Percentiles rank a stretch among this genome's conserved stretches.
phyloP scores from a whole-genome alignment of 2,888 invertebrate species.

The Drosophila siamana region DNA sequence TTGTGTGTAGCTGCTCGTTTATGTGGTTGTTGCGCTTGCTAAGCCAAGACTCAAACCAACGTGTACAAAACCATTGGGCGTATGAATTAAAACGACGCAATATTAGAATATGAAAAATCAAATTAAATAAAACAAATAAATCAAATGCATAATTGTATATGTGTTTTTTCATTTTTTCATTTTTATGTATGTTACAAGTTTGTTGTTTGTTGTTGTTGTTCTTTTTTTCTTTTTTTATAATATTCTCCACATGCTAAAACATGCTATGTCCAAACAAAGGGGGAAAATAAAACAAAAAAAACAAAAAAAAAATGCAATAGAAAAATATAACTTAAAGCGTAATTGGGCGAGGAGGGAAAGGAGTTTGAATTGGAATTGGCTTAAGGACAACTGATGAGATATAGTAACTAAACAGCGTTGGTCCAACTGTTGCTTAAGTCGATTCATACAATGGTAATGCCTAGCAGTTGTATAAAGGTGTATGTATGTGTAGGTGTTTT shows the following conservation, averaged over 20 bases:
- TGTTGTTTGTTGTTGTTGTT: constrained; percentile 7
- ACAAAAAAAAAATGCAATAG: constrained; percentile 18
- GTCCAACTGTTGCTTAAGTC: constrained; percentile 62
- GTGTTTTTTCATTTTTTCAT: constrained; percentile 13
- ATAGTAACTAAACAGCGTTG: constrained; percentile 47
- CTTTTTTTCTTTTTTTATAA: constrained; percentile 13
- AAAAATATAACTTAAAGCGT: constrained; percentile 38
- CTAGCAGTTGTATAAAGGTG: constrained; percentile 49
- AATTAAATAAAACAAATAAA: constrained; percentile 23
- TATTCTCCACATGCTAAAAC: constrained; percentile 23
- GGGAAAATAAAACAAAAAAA: constrained; percentile 16
- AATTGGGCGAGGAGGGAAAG: constrained; percentile 5
- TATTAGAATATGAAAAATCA: background rate
- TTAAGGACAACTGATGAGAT: constrained; percentile 20
- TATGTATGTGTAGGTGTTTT: constrained; percentile 8
- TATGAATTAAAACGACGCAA: constrained; percentile 17
- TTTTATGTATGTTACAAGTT: constrained; percentile 46
- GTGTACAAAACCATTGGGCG: constrained; percentile 33
- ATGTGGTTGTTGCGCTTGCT: constrained; percentile 45
- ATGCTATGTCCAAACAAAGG: constrained; percentile 21
- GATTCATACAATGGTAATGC: constrained; percentile 60
- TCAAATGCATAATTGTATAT: constrained; percentile 26
- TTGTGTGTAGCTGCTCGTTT: constrained; percentile 20
- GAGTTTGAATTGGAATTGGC: constrained; percentile 23
- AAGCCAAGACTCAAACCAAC: constrained; percentile 44